A percentile compares a stretch with the other conserved stretches of the same genome.
phyloP scores from a whole-genome alignment of 2,113 vertebrate species.

The Monopterus albus region DNA sequence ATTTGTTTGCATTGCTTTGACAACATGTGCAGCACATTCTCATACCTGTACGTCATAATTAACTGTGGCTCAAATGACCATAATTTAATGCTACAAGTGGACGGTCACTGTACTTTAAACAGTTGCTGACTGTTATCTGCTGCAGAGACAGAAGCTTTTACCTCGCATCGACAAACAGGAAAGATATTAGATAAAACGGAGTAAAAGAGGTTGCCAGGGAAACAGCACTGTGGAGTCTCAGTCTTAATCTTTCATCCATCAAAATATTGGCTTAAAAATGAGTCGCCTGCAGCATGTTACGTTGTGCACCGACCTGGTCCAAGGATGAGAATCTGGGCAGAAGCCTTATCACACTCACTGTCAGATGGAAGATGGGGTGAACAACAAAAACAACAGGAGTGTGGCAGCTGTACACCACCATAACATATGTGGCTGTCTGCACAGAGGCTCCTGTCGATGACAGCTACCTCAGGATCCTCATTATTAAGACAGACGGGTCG shows the following conservation, averaged over 20 bases:
- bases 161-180: slow-evolving; percentile 58
- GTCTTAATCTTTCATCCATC: slow-evolving; percentile 74
- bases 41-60: too few species aligned
- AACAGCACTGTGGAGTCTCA: slow-evolving; percentile 73
- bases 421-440: slow-evolving; percentile 22
- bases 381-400: slow-evolving; percentile 30
- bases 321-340: slow-evolving; percentile 14
- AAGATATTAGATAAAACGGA: slow-evolving; percentile 69
- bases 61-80: slow-evolving; percentile 17
- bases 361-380: too few species aligned
- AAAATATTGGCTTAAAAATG: slow-evolving; percentile 68
- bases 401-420: slow-evolving; percentile 21
- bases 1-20: not conserved
- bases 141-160: slow-evolving; percentile 45
- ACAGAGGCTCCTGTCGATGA: slow-evolving; percentile 9
- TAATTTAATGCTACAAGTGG: slow-evolving; percentile 15
- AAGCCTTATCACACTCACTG: not conserved
- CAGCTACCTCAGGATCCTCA: slow-evolving; percentile 20
- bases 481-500: slow-evolving; percentile 49
- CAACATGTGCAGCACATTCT: too few species aligned
- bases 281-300: slow-evolving; percentile 45
- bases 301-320: slow-evolving; percentile 17
- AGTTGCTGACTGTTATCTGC: slow-evolving; percentile 28
- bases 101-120: slow-evolving; percentile 33
- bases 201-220: slow-evolving; percentile 80